phyloP scores from a whole-genome alignment of 2,113 vertebrate species.

The Neotoma lepida region DNA sequence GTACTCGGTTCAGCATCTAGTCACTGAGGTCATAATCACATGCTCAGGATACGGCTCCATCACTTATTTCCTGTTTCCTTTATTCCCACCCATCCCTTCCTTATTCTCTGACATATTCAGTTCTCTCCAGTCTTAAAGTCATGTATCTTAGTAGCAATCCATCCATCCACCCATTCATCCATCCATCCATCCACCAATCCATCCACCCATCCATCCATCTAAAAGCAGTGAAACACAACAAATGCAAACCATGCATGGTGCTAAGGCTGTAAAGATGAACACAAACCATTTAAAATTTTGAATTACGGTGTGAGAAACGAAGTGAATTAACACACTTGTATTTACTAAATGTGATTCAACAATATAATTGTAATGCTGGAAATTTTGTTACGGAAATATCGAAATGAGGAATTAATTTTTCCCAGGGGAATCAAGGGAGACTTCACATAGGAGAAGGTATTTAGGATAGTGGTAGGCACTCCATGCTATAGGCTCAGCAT shows the following conservation, averaged over 20 bases:
- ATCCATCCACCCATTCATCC: neutral
- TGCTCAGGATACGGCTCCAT: neutral
- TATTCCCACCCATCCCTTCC: neutral
- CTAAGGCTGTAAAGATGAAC: neutral
- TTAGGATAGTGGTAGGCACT: neutral
- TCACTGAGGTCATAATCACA: neutral
- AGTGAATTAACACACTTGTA: neutral
- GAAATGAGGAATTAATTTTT: neutral
- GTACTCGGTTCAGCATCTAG: neutral
- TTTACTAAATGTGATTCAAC: neutral
- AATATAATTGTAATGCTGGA: neutral
- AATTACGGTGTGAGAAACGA: neutral
- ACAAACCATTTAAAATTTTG: neutral
- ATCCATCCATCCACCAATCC: neutral
- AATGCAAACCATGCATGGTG: neutral
- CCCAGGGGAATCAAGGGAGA: no score
- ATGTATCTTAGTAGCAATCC: neutral
- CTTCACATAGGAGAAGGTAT: neutral
- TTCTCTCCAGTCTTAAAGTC: neutral
- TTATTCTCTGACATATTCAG: neutral
- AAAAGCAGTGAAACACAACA: neutral
- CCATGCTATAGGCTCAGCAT: no score
- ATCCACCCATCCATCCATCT: neutral
- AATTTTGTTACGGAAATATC: neutral
- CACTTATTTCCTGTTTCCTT: neutral